These are phyloP conservation scores for Protonemura montana DNA, from an alignment of 2,888 invertebrate genomes.

Conservation along the genomic window DNA sequence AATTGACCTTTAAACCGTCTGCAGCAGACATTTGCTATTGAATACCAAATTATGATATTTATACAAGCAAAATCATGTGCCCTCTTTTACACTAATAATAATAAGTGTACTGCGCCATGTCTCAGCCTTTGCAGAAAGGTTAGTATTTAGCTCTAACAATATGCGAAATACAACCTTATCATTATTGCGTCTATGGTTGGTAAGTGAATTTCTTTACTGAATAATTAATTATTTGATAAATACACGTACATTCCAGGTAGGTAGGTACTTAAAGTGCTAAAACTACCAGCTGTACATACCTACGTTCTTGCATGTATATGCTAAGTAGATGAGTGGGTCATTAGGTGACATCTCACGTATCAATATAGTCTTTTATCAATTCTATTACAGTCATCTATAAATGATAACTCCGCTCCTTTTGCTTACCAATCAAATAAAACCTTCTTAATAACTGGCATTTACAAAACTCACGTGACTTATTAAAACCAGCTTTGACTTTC, in stretches of 20 bases:
- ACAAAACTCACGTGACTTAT: not conserved
- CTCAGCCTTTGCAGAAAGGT: too few relatives aligned
- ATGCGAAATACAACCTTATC: not conserved
- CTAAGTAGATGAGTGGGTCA: not conserved
- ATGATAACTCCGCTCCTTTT: not conserved
- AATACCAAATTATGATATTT: too few relatives aligned
- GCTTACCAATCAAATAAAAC: not conserved
- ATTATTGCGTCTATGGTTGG: not conserved
- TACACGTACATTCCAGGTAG: not conserved
- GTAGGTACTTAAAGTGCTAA: not conserved
- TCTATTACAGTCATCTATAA: not conserved
- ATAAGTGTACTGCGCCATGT: too few relatives aligned
- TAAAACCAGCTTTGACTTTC: not conserved
- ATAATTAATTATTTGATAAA: not conserved
- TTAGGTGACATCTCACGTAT: not conserved
- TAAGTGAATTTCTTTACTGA: not conserved
- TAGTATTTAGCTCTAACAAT: not conserved
- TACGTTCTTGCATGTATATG: not conserved
- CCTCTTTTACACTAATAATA: too few relatives aligned
- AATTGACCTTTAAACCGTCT: too few relatives aligned
- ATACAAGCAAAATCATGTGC: too few relatives aligned
- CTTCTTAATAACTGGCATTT: not conserved
- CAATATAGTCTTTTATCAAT: not conserved
- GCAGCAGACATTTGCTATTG: too few relatives aligned
- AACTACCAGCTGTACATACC: not conserved